A percentile compares a stretch with the other conserved stretches of the same genome.
These are phyloP conservation scores for Artibeus lituratus DNA, from an alignment of 2,797 vertebrate genomes.

Conservation along the genomic window DNA sequence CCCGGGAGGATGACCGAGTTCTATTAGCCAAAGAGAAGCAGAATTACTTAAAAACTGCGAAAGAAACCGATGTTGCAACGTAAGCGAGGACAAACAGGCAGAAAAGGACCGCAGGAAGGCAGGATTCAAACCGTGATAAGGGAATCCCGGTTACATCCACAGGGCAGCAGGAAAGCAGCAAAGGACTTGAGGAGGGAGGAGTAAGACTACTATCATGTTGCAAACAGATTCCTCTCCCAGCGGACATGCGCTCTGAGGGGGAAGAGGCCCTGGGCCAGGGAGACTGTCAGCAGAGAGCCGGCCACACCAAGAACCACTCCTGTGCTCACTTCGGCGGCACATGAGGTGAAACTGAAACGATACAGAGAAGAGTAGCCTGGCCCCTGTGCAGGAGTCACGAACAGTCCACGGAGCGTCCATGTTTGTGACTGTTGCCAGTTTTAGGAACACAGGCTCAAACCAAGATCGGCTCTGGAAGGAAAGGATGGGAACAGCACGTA, in stretches of 20 bases:
- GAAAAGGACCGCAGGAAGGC: neutral
- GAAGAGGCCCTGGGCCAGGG: neutral
- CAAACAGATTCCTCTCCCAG: neutral
- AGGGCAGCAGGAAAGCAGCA: neutral
- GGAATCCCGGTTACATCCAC: neutral
- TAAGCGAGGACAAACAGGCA: neutral
- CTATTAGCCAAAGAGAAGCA: neutral
- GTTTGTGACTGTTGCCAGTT: neutral
- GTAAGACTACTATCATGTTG: neutral
- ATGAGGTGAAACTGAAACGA: neutral
- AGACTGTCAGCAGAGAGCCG: neutral
- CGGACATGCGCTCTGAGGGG: neutral
- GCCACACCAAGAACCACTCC: neutral
- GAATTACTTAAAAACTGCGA: neutral
- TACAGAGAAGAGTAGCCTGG: neutral
- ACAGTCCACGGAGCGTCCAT: neutral
- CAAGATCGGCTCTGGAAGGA: neutral
- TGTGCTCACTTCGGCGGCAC: no score
- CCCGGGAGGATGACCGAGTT: neutral
- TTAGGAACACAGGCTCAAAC: neutral
- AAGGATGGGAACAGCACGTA: neutral
- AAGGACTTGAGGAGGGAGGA: neutral
- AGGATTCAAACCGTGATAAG: neutral
- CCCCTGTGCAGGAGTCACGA: neutral
- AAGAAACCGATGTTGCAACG: neutral